phyloP scores from a whole-genome alignment of 2,113 vertebrate genomes.

The Tupaia tana region DNA sequence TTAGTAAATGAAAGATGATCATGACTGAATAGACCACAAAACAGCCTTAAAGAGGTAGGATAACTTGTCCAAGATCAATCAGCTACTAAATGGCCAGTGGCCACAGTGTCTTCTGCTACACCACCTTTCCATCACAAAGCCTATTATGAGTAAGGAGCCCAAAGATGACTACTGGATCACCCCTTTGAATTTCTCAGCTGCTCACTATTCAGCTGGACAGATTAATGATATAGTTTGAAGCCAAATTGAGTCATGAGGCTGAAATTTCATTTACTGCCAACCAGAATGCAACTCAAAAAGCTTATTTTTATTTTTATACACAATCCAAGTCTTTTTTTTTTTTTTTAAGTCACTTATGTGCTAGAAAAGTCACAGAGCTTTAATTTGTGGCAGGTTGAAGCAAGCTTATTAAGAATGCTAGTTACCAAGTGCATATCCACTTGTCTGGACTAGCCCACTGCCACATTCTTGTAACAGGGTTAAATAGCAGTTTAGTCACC shows the following conservation, averaged over 20 bases:
- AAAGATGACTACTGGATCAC: slow-evolving; percentile 3
- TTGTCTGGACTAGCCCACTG: slow-evolving; percentile 89
- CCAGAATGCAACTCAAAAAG: slow-evolving; percentile 74
- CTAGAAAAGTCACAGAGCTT: slow-evolving; percentile 85
- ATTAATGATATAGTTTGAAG: slow-evolving; percentile 64
- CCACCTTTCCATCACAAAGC: slow-evolving; percentile 4
- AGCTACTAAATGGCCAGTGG: slow-evolving; percentile 18
- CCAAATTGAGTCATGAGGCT: slow-evolving; percentile 66
- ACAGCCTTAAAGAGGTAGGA: slow-evolving; percentile 23
- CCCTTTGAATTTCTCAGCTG: slow-evolving; percentile 30
- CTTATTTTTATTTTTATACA: slow-evolving; percentile 84
- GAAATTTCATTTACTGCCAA: slow-evolving; percentile 80
- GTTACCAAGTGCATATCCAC: slow-evolving; percentile 87
- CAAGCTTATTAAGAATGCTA: slow-evolving; percentile 88
- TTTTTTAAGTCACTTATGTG: slow-evolving; percentile 79
- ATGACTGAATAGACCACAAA: neutral
- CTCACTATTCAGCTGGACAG: slow-evolving; percentile 29
- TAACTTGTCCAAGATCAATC: slow-evolving; percentile 30
- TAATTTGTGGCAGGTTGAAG: slow-evolving; percentile 89
- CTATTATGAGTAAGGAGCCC: slow-evolving; percentile 10
- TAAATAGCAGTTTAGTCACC: slow-evolving; percentile 89
- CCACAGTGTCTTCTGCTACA: neutral
- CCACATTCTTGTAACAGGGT: slow-evolving; percentile 87
- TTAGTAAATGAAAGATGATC: slow-evolving; percentile 40
- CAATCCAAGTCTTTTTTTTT: slow-evolving; percentile 72